phyloP scores from a whole-genome alignment of 2,888 invertebrate genomes.

The Eilema sororculum region DNA sequence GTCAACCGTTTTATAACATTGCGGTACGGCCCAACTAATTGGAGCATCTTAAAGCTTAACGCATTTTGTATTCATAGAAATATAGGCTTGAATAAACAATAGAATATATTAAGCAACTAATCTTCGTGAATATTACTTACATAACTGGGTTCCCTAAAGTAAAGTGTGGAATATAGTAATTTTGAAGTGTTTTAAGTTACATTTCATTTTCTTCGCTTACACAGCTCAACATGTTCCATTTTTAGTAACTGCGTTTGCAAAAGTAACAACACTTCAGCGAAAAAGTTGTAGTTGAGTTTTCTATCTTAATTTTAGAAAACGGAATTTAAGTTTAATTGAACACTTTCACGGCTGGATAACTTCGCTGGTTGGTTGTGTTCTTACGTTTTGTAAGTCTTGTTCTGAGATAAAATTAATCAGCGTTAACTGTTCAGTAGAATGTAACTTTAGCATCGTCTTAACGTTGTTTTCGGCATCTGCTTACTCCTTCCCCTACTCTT shows the following conservation, averaged over 20 bases:
- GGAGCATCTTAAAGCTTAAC: conserved; percentile 18
- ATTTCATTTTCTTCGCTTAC: neutral
- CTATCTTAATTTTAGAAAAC: conserved; percentile 1
- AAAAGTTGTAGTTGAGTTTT: conserved; percentile 8
- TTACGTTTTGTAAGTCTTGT: neutral
- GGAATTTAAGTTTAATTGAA: conserved; percentile 10
- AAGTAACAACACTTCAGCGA: neutral
- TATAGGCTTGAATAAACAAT: conserved; percentile 30
- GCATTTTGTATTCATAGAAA: conserved; percentile 29
- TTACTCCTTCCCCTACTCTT: no score
- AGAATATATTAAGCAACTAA: conserved; percentile 36
- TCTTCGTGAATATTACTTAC: conserved; percentile 25
- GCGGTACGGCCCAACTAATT: conserved; percentile 8
- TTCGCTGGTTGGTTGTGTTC: neutral
- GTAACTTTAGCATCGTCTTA: no score
- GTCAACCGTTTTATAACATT: conserved; percentile 12
- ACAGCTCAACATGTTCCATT: neutral
- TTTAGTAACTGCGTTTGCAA: neutral
- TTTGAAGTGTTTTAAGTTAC: neutral
- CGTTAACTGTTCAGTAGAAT: neutral
- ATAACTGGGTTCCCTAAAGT: conserved; percentile 14
- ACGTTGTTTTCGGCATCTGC: no score
- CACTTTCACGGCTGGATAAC: neutral
- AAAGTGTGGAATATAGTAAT: conserved; percentile 1
- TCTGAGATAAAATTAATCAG: neutral